These are phyloP conservation scores for Corynorhinus townsendii DNA, from an alignment of 2,113 vertebrate genomes.

Conservation along the genomic window DNA sequence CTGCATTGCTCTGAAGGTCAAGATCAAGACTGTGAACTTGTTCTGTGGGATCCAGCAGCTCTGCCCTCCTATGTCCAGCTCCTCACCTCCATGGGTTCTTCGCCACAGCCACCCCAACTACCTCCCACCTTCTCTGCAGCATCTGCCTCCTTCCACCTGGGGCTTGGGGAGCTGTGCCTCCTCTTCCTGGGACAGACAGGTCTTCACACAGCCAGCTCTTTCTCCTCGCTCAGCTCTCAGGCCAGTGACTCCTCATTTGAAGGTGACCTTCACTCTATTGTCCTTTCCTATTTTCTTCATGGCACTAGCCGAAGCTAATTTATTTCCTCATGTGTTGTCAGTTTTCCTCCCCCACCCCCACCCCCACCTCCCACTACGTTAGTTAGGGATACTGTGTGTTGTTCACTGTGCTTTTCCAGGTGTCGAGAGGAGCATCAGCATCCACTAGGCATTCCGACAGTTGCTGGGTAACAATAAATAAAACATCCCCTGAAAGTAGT, in stretches of 20 bases:
- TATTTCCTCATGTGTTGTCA: background rate
- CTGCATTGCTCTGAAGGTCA: background rate
- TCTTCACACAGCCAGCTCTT: background rate
- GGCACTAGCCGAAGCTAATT: background rate
- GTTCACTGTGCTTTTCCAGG: background rate
- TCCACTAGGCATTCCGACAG: background rate
- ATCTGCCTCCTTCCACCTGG: background rate
- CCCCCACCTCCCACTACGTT: background rate
- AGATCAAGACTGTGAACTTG: background rate
- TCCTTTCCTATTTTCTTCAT: background rate
- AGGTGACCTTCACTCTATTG: background rate
- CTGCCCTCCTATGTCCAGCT: background rate
- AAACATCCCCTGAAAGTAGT: background rate
- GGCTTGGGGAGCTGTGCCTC: background rate
- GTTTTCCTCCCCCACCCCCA: too few species aligned
- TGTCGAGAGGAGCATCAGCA: background rate
- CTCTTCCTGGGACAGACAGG: too few species aligned
- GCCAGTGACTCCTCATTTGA: fast-evolving
- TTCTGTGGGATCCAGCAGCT: background rate
- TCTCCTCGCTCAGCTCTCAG: background rate
- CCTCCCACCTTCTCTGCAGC: background rate
- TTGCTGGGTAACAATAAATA: background rate
- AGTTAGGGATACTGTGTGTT: background rate
- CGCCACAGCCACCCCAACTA: background rate
- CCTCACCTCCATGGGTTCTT: too few species aligned